A percentile compares a stretch with the other conserved stretches of the same genome.
These are phyloP conservation scores for Stylophora pistillata DNA, from an alignment of 64 coral and sea anemone species.

Conservation along the genomic window DNA sequence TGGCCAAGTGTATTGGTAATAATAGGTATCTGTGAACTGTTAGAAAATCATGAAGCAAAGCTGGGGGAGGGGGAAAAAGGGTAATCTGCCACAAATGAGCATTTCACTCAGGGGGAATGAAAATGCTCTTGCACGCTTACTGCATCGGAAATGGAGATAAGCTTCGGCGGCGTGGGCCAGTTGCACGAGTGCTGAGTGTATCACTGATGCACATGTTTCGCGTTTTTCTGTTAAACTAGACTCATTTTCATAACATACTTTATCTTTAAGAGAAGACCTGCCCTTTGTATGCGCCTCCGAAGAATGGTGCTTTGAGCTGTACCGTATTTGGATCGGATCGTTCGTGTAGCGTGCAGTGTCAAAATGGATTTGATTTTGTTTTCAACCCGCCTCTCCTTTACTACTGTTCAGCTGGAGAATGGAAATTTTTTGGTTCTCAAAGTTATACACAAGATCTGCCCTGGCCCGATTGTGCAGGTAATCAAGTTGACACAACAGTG, in stretches of 20 bases:
- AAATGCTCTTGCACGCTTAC: no score
- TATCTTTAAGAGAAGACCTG: slow-evolving; percentile 39
- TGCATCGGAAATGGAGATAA: no score
- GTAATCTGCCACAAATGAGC: no score
- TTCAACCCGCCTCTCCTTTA: slow-evolving; percentile 35
- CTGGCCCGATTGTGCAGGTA: slow-evolving; percentile 67
- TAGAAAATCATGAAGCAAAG: no score
- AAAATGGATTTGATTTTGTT: slow-evolving; percentile 11
- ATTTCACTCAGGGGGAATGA: no score
- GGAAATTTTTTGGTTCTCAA: background rate
- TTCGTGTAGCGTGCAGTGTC: background rate
- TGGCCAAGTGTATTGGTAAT: no score
- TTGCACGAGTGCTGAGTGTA: background rate
- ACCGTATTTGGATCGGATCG: background rate
- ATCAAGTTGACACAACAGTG: background rate
- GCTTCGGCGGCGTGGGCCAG: no score
- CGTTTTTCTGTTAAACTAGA: background rate
- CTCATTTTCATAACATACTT: background rate
- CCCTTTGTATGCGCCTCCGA: slow-evolving; percentile 30
- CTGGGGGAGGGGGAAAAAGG: no score
- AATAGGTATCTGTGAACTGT: no score
- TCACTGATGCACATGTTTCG: no score
- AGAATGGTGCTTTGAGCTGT: slow-evolving; percentile 24
- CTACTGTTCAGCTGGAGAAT: slow-evolving; percentile 28
- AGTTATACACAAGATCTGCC: background rate